These are phyloP conservation scores for Centruroides sculpturatus DNA, from an alignment of 1,140 invertebrate species.

Conservation along the genomic window DNA sequence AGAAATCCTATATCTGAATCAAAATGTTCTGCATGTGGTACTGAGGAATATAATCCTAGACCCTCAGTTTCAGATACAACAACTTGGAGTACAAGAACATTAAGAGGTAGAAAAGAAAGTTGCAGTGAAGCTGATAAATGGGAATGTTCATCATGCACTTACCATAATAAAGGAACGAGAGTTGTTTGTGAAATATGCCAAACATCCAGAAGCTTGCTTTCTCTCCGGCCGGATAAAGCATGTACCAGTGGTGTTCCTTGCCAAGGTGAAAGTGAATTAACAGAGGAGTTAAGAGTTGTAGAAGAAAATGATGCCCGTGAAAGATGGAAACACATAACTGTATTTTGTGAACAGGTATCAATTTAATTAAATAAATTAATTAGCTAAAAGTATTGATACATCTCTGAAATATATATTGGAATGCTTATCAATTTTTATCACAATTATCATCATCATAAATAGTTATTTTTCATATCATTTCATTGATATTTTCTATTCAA, in stretches of 20 bases:
- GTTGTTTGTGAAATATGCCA: conserved; percentile 66
- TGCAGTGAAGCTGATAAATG: conserved; percentile 16
- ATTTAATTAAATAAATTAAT: no score
- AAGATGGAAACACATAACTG: conserved; percentile 68
- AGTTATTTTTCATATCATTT: no score
- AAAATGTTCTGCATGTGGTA: conserved; percentile 55
- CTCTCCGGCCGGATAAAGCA: conserved; percentile 15
- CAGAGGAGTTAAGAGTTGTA: conserved; percentile 61
- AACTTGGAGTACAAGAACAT: conserved; percentile 1
- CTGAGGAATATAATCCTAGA: neutral
- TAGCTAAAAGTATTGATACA: no score
- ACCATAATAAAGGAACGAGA: conserved; percentile 19
- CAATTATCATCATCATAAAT: no score
- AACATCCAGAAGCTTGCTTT: conserved; percentile 33
- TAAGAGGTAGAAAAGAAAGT: neutral
- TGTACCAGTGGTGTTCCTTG: conserved; percentile 24
- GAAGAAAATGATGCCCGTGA: conserved; percentile 68
- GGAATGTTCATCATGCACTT: conserved; percentile 27
- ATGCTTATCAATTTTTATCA: no score
- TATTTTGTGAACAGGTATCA: conserved; percentile 57
- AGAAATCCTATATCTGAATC: conserved; percentile 56
- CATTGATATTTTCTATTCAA: no score
- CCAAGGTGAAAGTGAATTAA: conserved; percentile 55
- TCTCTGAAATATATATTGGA: no score
- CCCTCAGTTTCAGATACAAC: neutral